Evolutionary conservation across 2,113 vertebrate species (phyloP), one percentile per base, ranked within the genome.

Genomic region (Arothron firmamentum): DNA sequence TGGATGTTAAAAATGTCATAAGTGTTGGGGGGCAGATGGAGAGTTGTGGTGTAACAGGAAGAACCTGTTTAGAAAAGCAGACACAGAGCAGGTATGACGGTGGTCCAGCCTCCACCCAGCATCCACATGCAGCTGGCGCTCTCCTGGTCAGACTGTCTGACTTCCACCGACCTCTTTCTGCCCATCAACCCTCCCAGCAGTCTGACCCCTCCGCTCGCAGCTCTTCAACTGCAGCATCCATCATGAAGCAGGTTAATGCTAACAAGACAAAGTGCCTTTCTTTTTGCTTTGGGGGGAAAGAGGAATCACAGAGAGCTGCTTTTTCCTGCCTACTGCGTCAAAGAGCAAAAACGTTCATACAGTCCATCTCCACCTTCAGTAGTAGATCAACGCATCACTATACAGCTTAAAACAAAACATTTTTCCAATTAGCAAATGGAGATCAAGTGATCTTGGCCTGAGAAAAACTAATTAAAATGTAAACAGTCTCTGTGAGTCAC

Each of bases 201-300:
- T 57, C 70, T 67, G 74, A 77, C 71, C 81, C 52, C 69, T 70
- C 50, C 47, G 77, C 62, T 78, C 77, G 56, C 56, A 19, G 65
- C 47, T 80, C 50, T 57, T 45, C 38, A 71, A 70, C 62, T 48
- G 47, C 52, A 18, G 48, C 81, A 47, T 73, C 62, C 66, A 70
- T 78, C 70, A 57, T 19, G 23, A 28, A 47, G 57, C 66, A 65
- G 70, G 69, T 71, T 72, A 69, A 74, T 50, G 18, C 46, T 56
- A 74, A 78, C 48, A 41, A 43, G 43, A 50, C 15, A 0, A 10
- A 47, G 18, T 0, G 25, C 42, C 10, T n/a, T 52, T 34, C 61
- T 58, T 19, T 53, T 55, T 6, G 21, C 56, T 19, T 52, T 41
- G 55, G 38, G 20, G 25, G 14, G 16, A 10, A 50, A 8, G 21